Evolutionary conservation across 1,140 invertebrate species (phyloP), one percentile per base, ranked within the genome.

Genomic region (Meteorus sp.): DNA sequence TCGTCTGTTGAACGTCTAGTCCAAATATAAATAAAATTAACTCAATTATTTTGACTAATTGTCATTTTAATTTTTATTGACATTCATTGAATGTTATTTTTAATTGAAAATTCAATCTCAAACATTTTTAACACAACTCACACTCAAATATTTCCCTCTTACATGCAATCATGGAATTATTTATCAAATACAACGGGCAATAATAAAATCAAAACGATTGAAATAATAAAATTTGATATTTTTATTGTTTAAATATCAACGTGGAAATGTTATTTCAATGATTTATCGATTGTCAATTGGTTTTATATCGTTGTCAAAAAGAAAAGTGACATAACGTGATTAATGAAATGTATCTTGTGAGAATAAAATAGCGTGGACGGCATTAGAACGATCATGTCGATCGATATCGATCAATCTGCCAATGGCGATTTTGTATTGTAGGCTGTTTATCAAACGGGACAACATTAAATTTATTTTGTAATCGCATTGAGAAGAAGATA

Each of bases 321-420:
- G n/a, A n/a, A n/a, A 65, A 61, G 65, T 56, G 58, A 63, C 61
- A 57, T 61, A 58, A 57, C 64, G 65, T 66, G 56, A 76, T 76
- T 73, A 72, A 77, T 74, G 70, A 73, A 53, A 51, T 11, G 43
- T 22, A 58, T 35, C 47, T 39, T 9, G 19, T 13, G 35, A 15
- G 22, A 48, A 57, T 57, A 50, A 35, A 17, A 20, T 27, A 62
- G 61, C 47, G 60, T 65, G 64, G 60, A 66, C 65, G 67, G 62
- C 64, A 64, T 61, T 61, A 61, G 61, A 64, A 62, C 70, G 75
- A 77, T 77, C 76, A 70, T 66, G 27, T 27, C 33, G 70, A 78
- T 78, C 76, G 75, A 73, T 76, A 76, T 78, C 70, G 72, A 67
- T 71, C 63, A 66, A 69, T 73, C 66, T 64, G 66, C 63, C n/a